phyloP scores from a whole-genome alignment of 2,888 invertebrate genomes.

The Phalangium opilio region DNA sequence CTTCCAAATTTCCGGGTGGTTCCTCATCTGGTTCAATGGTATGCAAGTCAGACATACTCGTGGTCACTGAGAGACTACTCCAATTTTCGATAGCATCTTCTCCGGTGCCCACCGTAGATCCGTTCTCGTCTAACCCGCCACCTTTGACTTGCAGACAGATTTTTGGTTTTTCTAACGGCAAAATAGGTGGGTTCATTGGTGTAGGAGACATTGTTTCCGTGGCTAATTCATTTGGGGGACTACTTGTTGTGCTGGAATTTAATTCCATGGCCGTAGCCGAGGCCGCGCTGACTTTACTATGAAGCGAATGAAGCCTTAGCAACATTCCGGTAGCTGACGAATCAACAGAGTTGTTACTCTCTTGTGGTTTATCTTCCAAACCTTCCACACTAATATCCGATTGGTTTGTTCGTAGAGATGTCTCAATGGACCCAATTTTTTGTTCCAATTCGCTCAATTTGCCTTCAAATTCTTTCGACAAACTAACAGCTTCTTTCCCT shows the following conservation, averaged over 20 bases:
- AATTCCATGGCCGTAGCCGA: not conserved
- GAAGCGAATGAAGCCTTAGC: conserved; percentile 11
- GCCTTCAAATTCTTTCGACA: conserved; percentile 15
- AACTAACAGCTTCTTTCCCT: conserved; percentile 33
- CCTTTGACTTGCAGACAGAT: conserved; percentile 9
- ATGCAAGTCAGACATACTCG: conserved; percentile 16
- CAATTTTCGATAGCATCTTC: conserved; percentile 12
- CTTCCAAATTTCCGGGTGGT: not conserved
- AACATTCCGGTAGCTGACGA: conserved; percentile 8
- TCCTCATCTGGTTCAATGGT: conserved; percentile 7
- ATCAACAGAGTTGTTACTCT: conserved; percentile 1
- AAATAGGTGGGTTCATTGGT: not conserved
- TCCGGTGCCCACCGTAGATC: not conserved
- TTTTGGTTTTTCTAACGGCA: conserved; percentile 13
- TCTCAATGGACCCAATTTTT: conserved; percentile 14
- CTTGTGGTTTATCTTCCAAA: not conserved
- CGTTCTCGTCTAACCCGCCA: not conserved
- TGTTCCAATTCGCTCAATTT: conserved; percentile 15
- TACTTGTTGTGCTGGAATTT: not conserved
- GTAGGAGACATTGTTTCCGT: too few relatives aligned
- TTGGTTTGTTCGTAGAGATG: conserved; percentile 6
- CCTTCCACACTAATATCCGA: not conserved
- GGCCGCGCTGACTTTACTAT: conserved; percentile 12
- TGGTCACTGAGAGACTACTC: conserved; percentile 14
- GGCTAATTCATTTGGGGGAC: too few relatives aligned